These are phyloP conservation scores for Tautogolabrus adspersus DNA, from an alignment of 2,113 vertebrate species.

Conservation along the genomic window DNA sequence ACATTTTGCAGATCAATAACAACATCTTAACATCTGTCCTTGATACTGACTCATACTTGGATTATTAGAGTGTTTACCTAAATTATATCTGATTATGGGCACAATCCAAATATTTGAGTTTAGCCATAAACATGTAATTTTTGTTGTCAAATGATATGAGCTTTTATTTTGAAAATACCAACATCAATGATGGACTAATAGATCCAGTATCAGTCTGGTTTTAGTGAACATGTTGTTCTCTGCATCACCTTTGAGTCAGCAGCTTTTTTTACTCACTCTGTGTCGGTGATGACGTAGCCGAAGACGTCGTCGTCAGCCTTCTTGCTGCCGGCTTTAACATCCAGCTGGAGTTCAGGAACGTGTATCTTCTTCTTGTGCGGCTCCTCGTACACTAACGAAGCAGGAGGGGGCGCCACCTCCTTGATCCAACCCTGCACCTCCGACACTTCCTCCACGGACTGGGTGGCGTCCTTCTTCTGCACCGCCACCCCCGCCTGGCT, in stretches of 20 bases:
- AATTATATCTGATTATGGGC: no score
- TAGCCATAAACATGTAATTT: no score
- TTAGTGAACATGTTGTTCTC: no score
- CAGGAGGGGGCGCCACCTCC: conserved; percentile 75
- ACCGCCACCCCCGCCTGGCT: conserved; percentile 81
- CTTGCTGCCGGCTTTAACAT: conserved; percentile 81
- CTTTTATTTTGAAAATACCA: no score
- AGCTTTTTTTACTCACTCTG: conserved; percentile 86
- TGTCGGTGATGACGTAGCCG: conserved; percentile 91
- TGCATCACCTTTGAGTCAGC: neutral
- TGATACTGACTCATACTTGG: no score
- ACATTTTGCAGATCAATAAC: no score
- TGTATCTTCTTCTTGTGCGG: conserved; percentile 74
- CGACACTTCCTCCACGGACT: conserved; percentile 71
- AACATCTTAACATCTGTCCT: no score
- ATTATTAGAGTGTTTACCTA: no score
- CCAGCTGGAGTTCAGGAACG: conserved; percentile 84
- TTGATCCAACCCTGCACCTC: conserved; percentile 81
- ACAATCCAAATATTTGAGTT: no score
- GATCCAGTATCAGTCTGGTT: no score
- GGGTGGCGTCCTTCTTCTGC: conserved; percentile 78
- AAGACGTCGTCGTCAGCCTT: conserved; percentile 79
- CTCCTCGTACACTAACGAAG: conserved; percentile 54
- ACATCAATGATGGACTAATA: no score
- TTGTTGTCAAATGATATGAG: no score